Conservation (phyloP, 2,888 invertebrate species). For the Tenodera sinensis region DNA sequence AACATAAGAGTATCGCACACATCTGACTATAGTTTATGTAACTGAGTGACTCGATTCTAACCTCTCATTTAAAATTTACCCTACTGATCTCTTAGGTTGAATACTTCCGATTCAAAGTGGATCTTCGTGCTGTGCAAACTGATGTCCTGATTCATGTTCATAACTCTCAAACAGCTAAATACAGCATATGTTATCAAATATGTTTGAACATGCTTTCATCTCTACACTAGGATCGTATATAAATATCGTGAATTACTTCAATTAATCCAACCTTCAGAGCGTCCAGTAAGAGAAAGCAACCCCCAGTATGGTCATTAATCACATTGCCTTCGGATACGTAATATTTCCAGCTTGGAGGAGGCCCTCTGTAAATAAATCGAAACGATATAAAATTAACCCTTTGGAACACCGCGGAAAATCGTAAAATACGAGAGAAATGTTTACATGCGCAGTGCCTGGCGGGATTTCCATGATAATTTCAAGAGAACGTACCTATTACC, state of each 20-base stretch:
- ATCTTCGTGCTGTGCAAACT: too few relatives aligned
- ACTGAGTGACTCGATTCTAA: too few relatives aligned
- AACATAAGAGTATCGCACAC: too few relatives aligned
- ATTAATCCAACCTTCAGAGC: neutral
- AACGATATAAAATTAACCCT: neutral
- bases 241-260: neutral
- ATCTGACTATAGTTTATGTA: too few relatives aligned
- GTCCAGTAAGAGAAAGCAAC: neutral
- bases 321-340: neutral
- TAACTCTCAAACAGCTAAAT: too few relatives aligned
- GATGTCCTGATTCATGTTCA: too few relatives aligned
- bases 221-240: too few relatives aligned
- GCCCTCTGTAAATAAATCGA: neutral
- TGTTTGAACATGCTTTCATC: too few relatives aligned
- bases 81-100: too few relatives aligned
- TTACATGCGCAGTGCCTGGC: neutral
- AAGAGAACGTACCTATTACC: neutral
- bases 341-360: neutral
- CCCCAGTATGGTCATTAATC: neutral
- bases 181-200: too few relatives aligned
- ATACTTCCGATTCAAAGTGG: too few relatives aligned
- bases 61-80: too few relatives aligned
- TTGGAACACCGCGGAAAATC: neutral
- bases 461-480: neutral
- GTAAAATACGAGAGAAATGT: neutral